phyloP scores from a whole-genome alignment of 2,113 vertebrate genomes.

The Lathamus discolor region DNA sequence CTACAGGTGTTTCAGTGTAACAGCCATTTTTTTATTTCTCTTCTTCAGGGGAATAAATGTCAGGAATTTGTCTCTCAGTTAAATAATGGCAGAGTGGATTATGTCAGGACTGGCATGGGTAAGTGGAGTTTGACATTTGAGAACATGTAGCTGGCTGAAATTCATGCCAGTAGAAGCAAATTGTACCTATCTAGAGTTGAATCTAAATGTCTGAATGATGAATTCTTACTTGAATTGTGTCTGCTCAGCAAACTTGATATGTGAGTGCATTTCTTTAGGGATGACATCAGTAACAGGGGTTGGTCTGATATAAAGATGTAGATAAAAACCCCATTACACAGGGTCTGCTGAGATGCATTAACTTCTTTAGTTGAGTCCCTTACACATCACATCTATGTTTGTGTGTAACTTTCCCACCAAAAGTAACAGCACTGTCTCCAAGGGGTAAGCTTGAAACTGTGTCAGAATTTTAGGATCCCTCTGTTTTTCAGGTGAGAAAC shows the following conservation, averaged over 20 bases:
- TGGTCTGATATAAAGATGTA: not conserved
- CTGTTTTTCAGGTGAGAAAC: not conserved
- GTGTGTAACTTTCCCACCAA: not conserved
- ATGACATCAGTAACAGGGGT: not conserved
- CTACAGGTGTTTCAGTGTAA: not conserved
- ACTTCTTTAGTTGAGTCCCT: accelerated
- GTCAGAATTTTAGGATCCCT: not conserved
- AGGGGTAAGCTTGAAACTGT: not conserved
- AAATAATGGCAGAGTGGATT: not conserved
- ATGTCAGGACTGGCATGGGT: not conserved
- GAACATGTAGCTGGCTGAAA: not conserved
- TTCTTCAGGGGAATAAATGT: not conserved
- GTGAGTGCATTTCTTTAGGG: not conserved
- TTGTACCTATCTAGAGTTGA: not conserved
- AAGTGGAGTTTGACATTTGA: not conserved
- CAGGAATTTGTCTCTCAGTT: not conserved
- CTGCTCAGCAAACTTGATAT: not conserved
- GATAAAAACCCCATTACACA: not conserved
- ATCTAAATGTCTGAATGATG: not conserved
- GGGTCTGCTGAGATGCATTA: not conserved
- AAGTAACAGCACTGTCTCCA: not conserved
- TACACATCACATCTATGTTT: not conserved
- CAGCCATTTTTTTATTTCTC: not conserved
- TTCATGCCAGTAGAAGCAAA: not conserved
- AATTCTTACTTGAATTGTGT: not conserved